Percentiles rank a stretch among this genome's conserved stretches.
phyloP scores from a whole-genome alignment of 1,140 invertebrate species.

The Nymphalis io region DNA sequence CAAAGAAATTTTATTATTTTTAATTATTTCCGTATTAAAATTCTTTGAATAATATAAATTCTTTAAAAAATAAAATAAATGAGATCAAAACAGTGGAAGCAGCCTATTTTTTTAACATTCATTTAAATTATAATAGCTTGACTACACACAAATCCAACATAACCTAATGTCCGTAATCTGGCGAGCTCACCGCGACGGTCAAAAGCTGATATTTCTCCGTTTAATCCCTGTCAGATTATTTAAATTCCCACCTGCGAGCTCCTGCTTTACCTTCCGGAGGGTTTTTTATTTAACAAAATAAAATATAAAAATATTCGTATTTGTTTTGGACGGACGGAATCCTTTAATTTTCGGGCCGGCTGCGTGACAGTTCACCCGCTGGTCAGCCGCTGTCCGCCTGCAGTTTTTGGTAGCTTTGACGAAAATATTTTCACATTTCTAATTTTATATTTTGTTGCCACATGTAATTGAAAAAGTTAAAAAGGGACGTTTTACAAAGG shows the following conservation, averaged over 20 bases:
- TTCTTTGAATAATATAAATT: too few relatives aligned
- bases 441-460: constrained; percentile 54
- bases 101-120: constrained; percentile 49
- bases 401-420: constrained; percentile 69
- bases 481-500: constrained; percentile 7
- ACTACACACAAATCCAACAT: constrained; percentile 65
- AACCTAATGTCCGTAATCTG: constrained; percentile 73
- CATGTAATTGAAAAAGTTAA: constrained; percentile 24
- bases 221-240: constrained; percentile 81
- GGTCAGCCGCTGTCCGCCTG: constrained; percentile 57
- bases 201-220: constrained; percentile 79
- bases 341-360: constrained; percentile 78
- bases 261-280: constrained; percentile 57
- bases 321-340: constrained; percentile 78
- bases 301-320: constrained; percentile 80
- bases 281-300: constrained; percentile 79
- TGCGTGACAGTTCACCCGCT: constrained; percentile 66
- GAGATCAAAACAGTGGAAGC: neutral
- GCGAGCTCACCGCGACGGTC: constrained; percentile 66
- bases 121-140: constrained; percentile 74
- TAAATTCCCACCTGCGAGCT: constrained; percentile 79
- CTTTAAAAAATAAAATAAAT: neutral
- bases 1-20: too few relatives aligned
- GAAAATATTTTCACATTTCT: constrained; percentile 61
- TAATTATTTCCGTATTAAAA: too few relatives aligned